Base-by-base conservation (phyloP, 2,888 invertebrate genomes). In the Acleris emargana region DNA sequence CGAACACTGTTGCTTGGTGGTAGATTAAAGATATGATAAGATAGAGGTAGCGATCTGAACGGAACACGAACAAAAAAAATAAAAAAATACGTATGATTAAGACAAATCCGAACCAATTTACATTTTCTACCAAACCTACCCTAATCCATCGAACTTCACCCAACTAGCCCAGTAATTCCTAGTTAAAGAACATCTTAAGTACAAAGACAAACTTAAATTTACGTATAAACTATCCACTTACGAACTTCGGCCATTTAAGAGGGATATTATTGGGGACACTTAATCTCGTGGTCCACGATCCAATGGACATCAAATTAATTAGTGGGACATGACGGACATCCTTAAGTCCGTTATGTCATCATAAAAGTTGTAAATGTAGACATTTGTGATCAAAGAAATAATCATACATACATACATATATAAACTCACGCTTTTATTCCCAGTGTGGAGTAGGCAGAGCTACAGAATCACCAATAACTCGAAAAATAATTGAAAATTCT, bases 291-390 rank as follows among this genome's bases (percentile, higher is more conserved):
- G 74, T 68, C 53, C 64, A 67, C 67, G 75, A 77, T 77, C 76
- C 71, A 72, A 73, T 69, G 68, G 69, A 74, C 74, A 77, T 78
- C 76, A 77, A 76, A 78, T 76, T 78, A 75, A 79, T 77, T 77
- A 76, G 69, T 13, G 38, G 68, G 64, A 68, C 73, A 72, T 79
- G 74, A 76, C 73, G 72, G 75, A 72, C 63, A 67, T 28, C 54
- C 53, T 50, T 60, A 71, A 51, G 53, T 45, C 54, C 17, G 54
- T 42, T 53, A 59, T 54, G n/a, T 42, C 38, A 25, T 16, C 53
- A 38, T 53, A 38, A 38, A 53, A 53, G 5, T 53, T 18, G 11
- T 2, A 3, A 13, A 2, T 11, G 32, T 38, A 3, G 32, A 38
- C 11, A 38, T 38, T 38, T 13, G n/a, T n/a, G n/a, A n/a, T n/a